A percentile compares a stretch with the other conserved stretches of the same genome.
phyloP scores from a whole-genome alignment of 92 coral and sea anemone species.

The Pocillopora meandrina region DNA sequence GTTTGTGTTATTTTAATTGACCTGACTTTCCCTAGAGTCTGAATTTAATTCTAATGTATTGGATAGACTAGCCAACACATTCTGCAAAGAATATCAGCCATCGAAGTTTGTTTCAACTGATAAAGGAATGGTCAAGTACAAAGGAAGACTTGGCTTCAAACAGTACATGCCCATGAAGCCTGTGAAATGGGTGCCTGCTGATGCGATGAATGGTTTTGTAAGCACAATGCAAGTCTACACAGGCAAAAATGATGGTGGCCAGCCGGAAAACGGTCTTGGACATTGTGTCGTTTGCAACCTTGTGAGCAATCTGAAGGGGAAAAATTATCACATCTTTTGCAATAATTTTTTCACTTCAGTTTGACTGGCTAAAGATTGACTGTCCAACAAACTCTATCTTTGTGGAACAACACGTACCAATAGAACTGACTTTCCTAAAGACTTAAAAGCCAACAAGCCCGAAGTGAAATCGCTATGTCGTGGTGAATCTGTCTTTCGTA shows the following conservation, averaged over 20 bases:
- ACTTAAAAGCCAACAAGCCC: slow-evolving; percentile 17
- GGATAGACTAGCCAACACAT: too few relatives aligned
- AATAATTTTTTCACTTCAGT: neutral
- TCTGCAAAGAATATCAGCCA: too few relatives aligned
- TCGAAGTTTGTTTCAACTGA: too few relatives aligned
- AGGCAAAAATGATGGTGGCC: slow-evolving; percentile 8
- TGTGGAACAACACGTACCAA: slow-evolving; percentile 21
- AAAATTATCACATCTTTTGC: slow-evolving; percentile 49
- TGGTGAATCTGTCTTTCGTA: slow-evolving; percentile 51
- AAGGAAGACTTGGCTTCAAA: slow-evolving; percentile 49
- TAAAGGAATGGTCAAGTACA: neutral
- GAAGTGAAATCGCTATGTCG: slow-evolving; percentile 24
- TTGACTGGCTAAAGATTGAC: too few relatives aligned
- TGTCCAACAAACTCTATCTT: too few relatives aligned
- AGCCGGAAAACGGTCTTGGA: slow-evolving; percentile 45
- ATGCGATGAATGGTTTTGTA: slow-evolving; percentile 36
- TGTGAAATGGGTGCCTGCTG: slow-evolving; percentile 51
- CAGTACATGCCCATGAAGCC: slow-evolving; percentile 64
- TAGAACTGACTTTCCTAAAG: slow-evolving; percentile 41
- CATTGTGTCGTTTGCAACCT: slow-evolving; percentile 38
- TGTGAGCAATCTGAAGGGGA: neutral
- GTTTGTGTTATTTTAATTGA: too few relatives aligned
- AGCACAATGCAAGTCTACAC: slow-evolving; percentile 33
- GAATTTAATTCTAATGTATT: too few relatives aligned
- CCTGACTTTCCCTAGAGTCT: too few relatives aligned